A percentile compares a stretch with the other conserved stretches of the same genome.
phyloP scores from a whole-genome alignment of 2,113 vertebrate genomes.

The Myotis lucifugus region DNA sequence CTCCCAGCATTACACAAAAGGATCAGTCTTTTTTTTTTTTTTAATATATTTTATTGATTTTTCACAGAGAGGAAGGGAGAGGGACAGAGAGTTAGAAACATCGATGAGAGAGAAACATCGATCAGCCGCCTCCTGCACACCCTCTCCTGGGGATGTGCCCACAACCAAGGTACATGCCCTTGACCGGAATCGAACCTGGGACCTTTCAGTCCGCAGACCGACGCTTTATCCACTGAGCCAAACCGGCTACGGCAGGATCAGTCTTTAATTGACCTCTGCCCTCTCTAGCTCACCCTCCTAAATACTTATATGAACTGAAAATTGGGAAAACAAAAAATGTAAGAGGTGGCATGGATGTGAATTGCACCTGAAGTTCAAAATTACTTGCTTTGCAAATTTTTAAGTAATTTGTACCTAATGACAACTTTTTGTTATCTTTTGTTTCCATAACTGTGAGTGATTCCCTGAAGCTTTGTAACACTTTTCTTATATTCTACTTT shows the following conservation, averaged over 20 bases:
- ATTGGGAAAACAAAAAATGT: not conserved
- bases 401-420: not conserved
- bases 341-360: not conserved
- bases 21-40: not conserved
- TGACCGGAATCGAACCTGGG: too few relatives aligned
- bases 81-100: too few relatives aligned
- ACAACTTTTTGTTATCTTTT: not conserved
- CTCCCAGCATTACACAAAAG: not conserved
- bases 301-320: not conserved
- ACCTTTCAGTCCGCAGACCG: too few relatives aligned
- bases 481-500: not conserved
- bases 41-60: too few relatives aligned
- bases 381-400: not conserved
- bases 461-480: not conserved
- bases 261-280: not conserved
- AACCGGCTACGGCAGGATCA: not conserved
- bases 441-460: conserved; percentile 7
- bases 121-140: too few relatives aligned
- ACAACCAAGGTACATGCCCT: too few relatives aligned
- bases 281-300: not conserved
- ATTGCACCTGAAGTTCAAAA: not conserved
- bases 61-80: too few relatives aligned
- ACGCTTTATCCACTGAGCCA: too few relatives aligned
- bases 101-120: too few relatives aligned
- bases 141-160: too few relatives aligned